Conservation (phyloP, 2,888 invertebrate species). For the Amphipyra tragopoginis region DNA sequence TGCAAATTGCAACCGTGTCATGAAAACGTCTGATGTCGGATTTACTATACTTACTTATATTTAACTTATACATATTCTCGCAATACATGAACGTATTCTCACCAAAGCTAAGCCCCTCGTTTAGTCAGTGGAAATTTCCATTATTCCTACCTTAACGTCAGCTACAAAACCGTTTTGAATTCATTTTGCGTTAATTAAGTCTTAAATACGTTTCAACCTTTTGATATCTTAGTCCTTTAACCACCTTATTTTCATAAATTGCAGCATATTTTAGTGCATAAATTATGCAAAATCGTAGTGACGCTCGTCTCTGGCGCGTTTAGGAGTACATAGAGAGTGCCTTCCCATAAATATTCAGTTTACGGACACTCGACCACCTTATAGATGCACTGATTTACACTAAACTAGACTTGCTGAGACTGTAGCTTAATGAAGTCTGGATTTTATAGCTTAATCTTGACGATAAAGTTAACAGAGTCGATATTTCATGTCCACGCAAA, state of each 20-base stretch:
- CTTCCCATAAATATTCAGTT: slow-evolving; percentile 81
- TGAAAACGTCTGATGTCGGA: slow-evolving; percentile 60
- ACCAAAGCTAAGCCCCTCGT: slow-evolving; percentile 37
- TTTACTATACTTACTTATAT: slow-evolving; percentile 38
- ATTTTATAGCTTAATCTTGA: slow-evolving; percentile 57
- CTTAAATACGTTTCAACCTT: slow-evolving; percentile 59
- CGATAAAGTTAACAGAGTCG: slow-evolving; percentile 52
- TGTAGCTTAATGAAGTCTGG: slow-evolving; percentile 58
- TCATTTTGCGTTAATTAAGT: slow-evolving; percentile 64
- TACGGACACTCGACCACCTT: slow-evolving; percentile 73
- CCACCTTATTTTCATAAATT: slow-evolving; percentile 70
- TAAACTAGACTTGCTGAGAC: slow-evolving; percentile 58
- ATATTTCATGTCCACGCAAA: slow-evolving; percentile 55
- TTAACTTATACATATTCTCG: slow-evolving; percentile 34
- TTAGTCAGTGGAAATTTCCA: slow-evolving; percentile 48
- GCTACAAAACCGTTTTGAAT: slow-evolving; percentile 59
- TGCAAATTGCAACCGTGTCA: slow-evolving; percentile 68
- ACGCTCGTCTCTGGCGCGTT: slow-evolving; percentile 73
- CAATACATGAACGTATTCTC: slow-evolving; percentile 44
- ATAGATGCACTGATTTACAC: slow-evolving; percentile 73
- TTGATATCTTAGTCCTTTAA: slow-evolving; percentile 55
- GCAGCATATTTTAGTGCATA: slow-evolving; percentile 74
- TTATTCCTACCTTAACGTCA: slow-evolving; percentile 51
- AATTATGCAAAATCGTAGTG: slow-evolving; percentile 82
- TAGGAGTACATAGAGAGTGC: slow-evolving; percentile 62